phyloP scores from a whole-genome alignment of 2,888 invertebrate genomes.

The Dexiosoma caninum region DNA sequence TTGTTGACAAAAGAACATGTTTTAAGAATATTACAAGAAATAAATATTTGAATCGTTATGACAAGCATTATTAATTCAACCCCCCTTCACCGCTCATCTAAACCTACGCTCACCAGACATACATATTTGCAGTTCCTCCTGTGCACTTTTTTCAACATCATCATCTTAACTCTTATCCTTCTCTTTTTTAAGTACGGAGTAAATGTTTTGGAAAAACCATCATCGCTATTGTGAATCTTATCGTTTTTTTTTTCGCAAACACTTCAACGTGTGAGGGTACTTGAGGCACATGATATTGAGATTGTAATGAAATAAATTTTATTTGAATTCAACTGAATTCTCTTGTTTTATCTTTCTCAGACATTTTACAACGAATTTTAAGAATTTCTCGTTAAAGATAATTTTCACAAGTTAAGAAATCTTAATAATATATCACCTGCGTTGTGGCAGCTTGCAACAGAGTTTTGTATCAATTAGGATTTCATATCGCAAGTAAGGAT shows the following conservation, averaged over 20 bases:
- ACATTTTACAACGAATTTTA: not conserved
- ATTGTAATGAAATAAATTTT: conserved; percentile 52
- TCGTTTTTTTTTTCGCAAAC: conserved; percentile 11
- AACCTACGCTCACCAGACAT: too few species aligned
- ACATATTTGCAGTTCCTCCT: conserved; percentile 10
- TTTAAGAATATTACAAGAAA: too few species aligned
- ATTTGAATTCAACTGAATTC: conserved; percentile 37
- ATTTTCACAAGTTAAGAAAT: not conserved
- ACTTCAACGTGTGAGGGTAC: conserved; percentile 42
- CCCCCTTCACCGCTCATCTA: too few species aligned
- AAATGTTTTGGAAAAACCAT: conserved; percentile 50
- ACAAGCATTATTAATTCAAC: too few species aligned
- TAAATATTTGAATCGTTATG: too few species aligned
- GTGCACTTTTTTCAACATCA: conserved; percentile 16
- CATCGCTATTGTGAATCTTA: conserved; percentile 23
- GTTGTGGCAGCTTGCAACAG: too few species aligned
- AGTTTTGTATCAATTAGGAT: too few species aligned
- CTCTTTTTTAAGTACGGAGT: conserved; percentile 24
- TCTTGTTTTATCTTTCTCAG: not conserved
- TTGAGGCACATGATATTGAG: conserved; percentile 40
- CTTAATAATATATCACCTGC: too few species aligned
- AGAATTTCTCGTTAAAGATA: not conserved
- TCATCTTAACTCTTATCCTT: conserved; percentile 14
- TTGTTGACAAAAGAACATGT: too few species aligned
- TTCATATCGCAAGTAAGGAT: too few species aligned